A percentile compares a stretch with the other conserved stretches of the same genome.
phyloP scores from a whole-genome alignment of 30 jellyfish, hydroid and myxozoan genomes.

The Aurelia sp. region DNA sequence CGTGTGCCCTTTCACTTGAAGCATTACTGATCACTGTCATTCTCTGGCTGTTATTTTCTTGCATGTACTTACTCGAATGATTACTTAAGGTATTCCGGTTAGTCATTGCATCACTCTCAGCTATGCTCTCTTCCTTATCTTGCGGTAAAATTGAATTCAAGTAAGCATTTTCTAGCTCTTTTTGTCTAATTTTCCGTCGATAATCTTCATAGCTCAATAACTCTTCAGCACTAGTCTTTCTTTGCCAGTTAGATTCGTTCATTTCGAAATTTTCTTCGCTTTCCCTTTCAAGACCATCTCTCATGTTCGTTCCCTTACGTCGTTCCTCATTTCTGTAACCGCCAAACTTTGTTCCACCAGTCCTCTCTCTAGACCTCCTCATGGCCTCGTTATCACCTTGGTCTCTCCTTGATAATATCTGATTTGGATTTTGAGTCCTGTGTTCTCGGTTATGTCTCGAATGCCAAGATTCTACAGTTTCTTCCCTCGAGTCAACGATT shows the following conservation, averaged over 20 bases:
- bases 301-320: neutral
- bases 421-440: neutral
- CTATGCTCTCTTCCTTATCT: neutral
- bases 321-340: neutral
- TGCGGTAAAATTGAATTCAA: neutral
- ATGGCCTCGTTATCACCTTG: neutral
- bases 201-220: conserved; percentile 48
- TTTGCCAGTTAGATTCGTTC: conserved; percentile 44
- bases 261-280: neutral
- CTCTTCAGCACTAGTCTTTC: conserved; percentile 48
- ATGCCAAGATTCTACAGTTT: too few species aligned
- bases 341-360: neutral
- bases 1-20: neutral
- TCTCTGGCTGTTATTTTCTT: conserved; percentile 2
- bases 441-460: neutral
- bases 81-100: neutral
- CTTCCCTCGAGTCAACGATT: neutral
- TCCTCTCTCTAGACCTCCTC: neutral
- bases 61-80: neutral
- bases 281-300: neutral
- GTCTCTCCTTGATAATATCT: neutral
- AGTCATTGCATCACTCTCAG: neutral
- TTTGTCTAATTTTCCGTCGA: conserved; percentile 38
- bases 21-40: neutral
- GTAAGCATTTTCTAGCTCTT: conserved; percentile 39